Percentiles rank a stretch among this genome's conserved stretches.
Conservation (phyloP, 2,797 vertebrate species). For the Falco biarmicus region DNA sequence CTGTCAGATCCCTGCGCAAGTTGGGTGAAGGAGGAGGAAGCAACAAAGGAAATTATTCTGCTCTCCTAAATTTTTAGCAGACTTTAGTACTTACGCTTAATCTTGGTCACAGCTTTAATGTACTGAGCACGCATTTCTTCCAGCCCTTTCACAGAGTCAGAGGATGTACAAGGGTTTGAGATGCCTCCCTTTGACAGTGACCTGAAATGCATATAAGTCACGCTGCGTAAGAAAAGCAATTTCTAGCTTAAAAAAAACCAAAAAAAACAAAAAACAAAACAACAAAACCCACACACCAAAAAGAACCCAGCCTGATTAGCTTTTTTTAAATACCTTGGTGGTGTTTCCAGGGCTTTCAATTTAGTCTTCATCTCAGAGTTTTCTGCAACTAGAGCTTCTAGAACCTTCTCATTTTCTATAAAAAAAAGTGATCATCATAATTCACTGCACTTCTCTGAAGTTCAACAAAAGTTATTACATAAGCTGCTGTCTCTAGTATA, state of each 20-base stretch:
- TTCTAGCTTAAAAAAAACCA: neutral
- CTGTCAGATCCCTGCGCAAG: neutral
- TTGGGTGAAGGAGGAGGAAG: neutral
- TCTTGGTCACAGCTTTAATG: constrained; percentile 89
- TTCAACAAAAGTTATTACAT: neutral
- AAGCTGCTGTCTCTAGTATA: neutral
- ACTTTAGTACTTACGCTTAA: constrained; percentile 84
- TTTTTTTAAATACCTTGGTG: constrained; percentile 69
- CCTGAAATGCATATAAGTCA: constrained; percentile 66
- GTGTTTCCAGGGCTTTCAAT: constrained; percentile 77
- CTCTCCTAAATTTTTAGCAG: neutral
- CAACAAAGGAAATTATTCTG: neutral
- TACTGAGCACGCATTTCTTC: constrained; percentile 94
- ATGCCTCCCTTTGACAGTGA: constrained; percentile 56
- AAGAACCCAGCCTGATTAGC: neutral
- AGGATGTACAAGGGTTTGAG: constrained; percentile 65
- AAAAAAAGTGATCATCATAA: neutral
- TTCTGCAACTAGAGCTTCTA: constrained; percentile 72
- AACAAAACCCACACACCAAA: neutral
- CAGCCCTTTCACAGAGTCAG: constrained; percentile 79
- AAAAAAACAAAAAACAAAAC: neutral
- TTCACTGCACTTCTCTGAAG: neutral
- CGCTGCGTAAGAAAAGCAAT: neutral
- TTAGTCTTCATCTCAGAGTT: constrained; percentile 79
- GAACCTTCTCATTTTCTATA: constrained; percentile 78